Evolutionary conservation across 2,888 invertebrate genomes (phyloP).

Genomic region (Zaprionus obscuricornis): DNA sequence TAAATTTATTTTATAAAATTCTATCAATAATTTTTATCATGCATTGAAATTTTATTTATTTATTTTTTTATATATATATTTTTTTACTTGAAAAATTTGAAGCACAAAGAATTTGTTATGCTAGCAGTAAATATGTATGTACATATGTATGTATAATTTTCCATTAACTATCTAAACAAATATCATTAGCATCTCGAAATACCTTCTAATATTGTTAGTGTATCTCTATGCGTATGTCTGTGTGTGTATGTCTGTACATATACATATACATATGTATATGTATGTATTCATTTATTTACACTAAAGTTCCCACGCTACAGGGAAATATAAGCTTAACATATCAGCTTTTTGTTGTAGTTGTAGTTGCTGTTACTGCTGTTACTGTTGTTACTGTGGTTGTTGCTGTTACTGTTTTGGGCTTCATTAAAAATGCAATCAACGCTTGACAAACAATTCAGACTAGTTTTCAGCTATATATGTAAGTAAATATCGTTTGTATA

Average conservation of each 20-base stretch:
- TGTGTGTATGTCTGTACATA: conserved; percentile 14
- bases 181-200: conserved; percentile 2
- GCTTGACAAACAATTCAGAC: conserved; percentile 36
- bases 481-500: neutral
- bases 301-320: conserved; percentile 53
- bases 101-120: no score
- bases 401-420: conserved; percentile 28
- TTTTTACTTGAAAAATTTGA: no score
- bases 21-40: no score
- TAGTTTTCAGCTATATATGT: conserved; percentile 20
- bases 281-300: conserved; percentile 13
- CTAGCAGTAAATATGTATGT: no score
- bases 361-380: no score
- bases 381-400: no score
- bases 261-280: neutral
- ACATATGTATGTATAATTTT: no score
- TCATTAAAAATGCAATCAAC: conserved; percentile 64
- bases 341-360: conserved; percentile 27
- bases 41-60: no score
- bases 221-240: conserved; percentile 5
- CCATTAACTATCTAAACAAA: conserved; percentile 1
- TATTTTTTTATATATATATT: no score
- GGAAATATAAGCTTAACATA: conserved; percentile 32
- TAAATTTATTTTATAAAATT: no score
- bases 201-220: conserved; percentile 12